Percentiles rank a stretch among this genome's conserved stretches.
Conservation (phyloP, 2,797 vertebrate species). For the Lutjanus argentimaculatus region DNA sequence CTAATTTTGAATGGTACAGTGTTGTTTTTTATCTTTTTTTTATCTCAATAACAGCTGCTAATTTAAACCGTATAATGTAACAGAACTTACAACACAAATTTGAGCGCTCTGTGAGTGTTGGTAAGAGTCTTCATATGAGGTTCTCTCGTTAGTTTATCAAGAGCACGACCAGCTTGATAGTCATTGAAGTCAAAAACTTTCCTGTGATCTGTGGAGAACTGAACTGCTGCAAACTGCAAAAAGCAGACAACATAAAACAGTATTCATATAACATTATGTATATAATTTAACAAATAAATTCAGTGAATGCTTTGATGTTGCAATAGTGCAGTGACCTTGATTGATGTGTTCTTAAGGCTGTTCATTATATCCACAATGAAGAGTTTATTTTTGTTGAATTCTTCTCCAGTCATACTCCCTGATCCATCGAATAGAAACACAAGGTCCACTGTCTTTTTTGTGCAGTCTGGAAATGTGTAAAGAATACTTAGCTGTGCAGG, state of each 20-base stretch:
- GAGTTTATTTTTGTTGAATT: constrained; percentile 82
- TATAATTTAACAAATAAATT: background rate
- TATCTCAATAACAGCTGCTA: no score
- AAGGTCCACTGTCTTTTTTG: constrained; percentile 86
- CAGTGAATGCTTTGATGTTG: background rate
- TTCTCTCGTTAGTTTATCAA: constrained; percentile 53
- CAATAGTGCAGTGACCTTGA: constrained; percentile 79
- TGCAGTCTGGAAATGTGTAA: constrained; percentile 80
- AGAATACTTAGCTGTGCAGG: background rate
- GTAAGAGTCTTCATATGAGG: constrained; percentile 62
- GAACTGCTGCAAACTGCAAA: constrained; percentile 89
- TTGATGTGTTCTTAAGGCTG: constrained; percentile 81
- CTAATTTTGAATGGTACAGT: background rate
- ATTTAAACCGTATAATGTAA: background rate
- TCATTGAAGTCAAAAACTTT: constrained; percentile 87
- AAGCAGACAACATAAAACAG: background rate
- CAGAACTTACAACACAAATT: constrained; percentile 83
- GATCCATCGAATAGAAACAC: constrained; percentile 92
- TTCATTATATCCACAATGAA: constrained; percentile 87
- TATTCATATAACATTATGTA: background rate
- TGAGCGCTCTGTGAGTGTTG: constrained; percentile 83
- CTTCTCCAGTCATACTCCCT: constrained; percentile 51
- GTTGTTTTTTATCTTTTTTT: background rate
- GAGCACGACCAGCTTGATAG: constrained; percentile 54
- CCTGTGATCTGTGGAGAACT: constrained; percentile 54